Base-by-base conservation (phyloP, 2,888 invertebrate genomes). In the Proisotoma minuta region DNA sequence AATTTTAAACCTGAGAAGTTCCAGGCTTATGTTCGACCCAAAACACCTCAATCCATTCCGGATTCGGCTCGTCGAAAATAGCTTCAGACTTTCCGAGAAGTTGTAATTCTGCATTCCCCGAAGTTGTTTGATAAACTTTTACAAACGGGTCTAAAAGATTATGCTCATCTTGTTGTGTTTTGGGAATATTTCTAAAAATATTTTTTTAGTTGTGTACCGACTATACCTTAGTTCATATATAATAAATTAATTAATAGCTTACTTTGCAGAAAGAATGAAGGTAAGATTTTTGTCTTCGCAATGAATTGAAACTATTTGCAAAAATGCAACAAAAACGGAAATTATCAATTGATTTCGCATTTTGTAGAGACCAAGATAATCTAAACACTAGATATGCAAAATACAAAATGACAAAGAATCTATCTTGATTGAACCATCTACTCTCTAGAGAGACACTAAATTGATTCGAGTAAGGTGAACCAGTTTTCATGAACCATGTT, bases 21-120 rank as follows among this genome's bases (percentile, higher is more conserved):
- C 72, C 71, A 43, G 62, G 65, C 47, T 70, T 68, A 67, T 70
- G 71, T 3, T 50, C 10, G 47, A 62, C 59, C 67, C 65, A 70
- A 34, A 71, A 70, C 1, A 71, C 73, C 29, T 63, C 59, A 5
- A 61, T 56, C 70, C 71, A 73, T 53, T 68, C 67, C 0, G 73
- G 73, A 49, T 66, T 50, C 2, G 62, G 65, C 8, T 65, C 59
- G 54, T 69, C 68, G 2, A 59, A 27, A 18, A 69, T 51, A 1
- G 65, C 62, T 51, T 70, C 70, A 28, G 68, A 66, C 3, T 57
- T 66, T n/a, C 68, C 70, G 23, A 72, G 50, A 8, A 62, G 59
- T 27, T 66, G 65, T n/a, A 66, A 57, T 50, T 66, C 67, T 3
- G 63, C 58, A 5, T 4, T 29, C 12, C 60, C 65, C 15, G 54